Evolutionary conservation across 2,888 invertebrate genomes (phyloP).

Genomic region (Amorpha juglandis): DNA sequence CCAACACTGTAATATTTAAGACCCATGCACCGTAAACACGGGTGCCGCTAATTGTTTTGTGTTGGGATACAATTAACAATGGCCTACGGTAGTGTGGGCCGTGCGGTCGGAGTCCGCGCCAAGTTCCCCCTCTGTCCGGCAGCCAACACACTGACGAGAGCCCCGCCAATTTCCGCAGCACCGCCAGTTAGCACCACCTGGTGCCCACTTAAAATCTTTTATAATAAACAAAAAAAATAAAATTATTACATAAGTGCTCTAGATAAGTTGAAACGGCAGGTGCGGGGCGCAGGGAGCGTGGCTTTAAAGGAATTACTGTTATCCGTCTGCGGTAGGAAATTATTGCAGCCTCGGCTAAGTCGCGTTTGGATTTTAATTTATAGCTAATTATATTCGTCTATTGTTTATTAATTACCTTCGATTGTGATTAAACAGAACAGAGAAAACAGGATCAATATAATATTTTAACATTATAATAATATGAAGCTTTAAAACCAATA

Average conservation of each 20-base stretch:
- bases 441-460: too few relatives aligned
- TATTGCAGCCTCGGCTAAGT: conserved; percentile 54
- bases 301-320: conserved; percentile 59
- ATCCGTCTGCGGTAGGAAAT: conserved; percentile 51
- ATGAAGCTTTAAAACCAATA: too few relatives aligned
- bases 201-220: conserved; percentile 59
- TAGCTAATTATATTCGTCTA: conserved; percentile 21
- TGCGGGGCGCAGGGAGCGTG: conserved; percentile 49
- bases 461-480: too few relatives aligned
- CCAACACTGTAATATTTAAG: conserved; percentile 11
- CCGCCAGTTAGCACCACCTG: conserved; percentile 69
- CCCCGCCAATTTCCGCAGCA: conserved; percentile 72
- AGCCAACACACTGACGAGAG: conserved; percentile 34
- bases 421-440: too few relatives aligned
- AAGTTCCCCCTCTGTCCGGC: conserved; percentile 45
- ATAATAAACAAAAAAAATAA: conserved; percentile 30
- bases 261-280: conserved; percentile 55
- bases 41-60: conserved; percentile 68
- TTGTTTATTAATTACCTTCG: background rate
- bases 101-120: conserved; percentile 47
- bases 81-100: conserved; percentile 50
- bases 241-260: conserved; percentile 53
- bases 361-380: conserved; percentile 53
- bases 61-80: conserved; percentile 63
- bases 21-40: conserved; percentile 36